phyloP scores from a whole-genome alignment of 2,888 invertebrate genomes.

The Tipula vernalis region DNA sequence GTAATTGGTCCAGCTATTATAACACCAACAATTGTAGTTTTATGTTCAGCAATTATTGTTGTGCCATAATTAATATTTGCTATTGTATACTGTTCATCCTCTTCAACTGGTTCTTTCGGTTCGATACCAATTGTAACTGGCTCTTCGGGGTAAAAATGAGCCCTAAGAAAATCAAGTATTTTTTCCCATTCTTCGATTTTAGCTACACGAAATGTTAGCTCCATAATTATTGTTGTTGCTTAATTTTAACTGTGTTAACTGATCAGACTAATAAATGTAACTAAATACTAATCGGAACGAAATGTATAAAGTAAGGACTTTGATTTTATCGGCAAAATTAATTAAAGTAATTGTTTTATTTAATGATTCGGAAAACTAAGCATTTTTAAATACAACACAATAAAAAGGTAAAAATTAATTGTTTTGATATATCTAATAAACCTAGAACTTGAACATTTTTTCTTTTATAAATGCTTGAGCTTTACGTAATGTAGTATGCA shows the following conservation, averaged over 20 bases:
- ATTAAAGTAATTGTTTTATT: too few relatives aligned
- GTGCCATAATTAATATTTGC: conserved; percentile 23
- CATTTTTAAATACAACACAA: too few relatives aligned
- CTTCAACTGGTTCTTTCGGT: conserved; percentile 22
- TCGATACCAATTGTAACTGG: conserved; percentile 25
- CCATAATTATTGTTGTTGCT: not conserved
- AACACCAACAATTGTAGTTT: conserved; percentile 23
- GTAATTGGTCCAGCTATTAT: conserved; percentile 27
- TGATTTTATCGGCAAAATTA: too few relatives aligned
- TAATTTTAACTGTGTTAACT: not conserved
- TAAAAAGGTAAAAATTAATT: too few relatives aligned
- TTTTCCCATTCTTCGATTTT: conserved; percentile 19
- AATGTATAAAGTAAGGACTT: too few relatives aligned
- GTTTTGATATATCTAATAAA: too few relatives aligned
- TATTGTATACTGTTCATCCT: conserved; percentile 25
- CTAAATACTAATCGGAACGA: too few relatives aligned
- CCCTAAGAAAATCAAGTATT: conserved; percentile 25
- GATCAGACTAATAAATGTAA: too few relatives aligned
- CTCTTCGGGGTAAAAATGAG: conserved; percentile 28
- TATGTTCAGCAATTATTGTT: conserved; percentile 21
- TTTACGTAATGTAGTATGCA: too few relatives aligned
- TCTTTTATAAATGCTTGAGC: too few relatives aligned
- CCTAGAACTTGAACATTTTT: too few relatives aligned
- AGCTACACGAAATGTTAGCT: conserved; percentile 19
- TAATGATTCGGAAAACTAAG: too few relatives aligned